A percentile compares a stretch with the other conserved stretches of the same genome.
Evolutionary conservation across 2,888 invertebrate species (phyloP).

Genomic region (Lordiphosa andalusiaca): DNA sequence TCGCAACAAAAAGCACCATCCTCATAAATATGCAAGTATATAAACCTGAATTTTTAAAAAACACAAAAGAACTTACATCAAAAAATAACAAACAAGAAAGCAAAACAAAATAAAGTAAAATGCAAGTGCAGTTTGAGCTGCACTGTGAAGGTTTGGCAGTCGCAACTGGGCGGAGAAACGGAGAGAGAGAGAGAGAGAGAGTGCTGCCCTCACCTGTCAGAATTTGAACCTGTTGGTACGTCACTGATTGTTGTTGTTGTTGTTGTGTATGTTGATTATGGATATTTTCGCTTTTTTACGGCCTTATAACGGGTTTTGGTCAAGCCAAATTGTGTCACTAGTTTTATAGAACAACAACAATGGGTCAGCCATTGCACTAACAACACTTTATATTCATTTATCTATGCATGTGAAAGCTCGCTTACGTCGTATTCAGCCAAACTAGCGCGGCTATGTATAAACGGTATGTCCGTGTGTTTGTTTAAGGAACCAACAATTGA

Average conservation of each 20-base stretch:
- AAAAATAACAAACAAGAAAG: constrained; percentile 19
- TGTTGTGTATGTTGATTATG: constrained; percentile 19
- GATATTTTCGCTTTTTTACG: constrained; percentile 62
- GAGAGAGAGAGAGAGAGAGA: constrained; percentile 23
- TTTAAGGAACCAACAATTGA: no score
- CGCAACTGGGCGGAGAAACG: constrained; percentile 39
- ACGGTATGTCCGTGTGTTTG: no score
- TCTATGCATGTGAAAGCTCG: neutral
- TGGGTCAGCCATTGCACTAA: neutral
- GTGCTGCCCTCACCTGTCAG: constrained; percentile 41
- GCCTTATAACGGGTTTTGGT: constrained; percentile 9
- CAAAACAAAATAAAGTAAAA: constrained; percentile 20
- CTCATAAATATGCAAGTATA: constrained; percentile 60
- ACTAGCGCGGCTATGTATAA: neutral
- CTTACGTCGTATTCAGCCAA: neutral
- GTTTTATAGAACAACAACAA: neutral
- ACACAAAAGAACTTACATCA: constrained; percentile 26
- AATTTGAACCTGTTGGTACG: constrained; percentile 22
- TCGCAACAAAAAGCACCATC: constrained; percentile 31
- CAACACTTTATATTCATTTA: no score
- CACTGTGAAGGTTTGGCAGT: constrained; percentile 35
- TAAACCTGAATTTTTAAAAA: constrained; percentile 54
- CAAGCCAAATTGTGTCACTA: constrained; percentile 23
- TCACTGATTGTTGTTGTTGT: constrained; percentile 32
- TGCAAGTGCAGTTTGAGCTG: constrained; percentile 38